Evolutionary conservation across 1,140 invertebrate genomes (phyloP).

Genomic region (Frieseomelitta varia): DNA sequence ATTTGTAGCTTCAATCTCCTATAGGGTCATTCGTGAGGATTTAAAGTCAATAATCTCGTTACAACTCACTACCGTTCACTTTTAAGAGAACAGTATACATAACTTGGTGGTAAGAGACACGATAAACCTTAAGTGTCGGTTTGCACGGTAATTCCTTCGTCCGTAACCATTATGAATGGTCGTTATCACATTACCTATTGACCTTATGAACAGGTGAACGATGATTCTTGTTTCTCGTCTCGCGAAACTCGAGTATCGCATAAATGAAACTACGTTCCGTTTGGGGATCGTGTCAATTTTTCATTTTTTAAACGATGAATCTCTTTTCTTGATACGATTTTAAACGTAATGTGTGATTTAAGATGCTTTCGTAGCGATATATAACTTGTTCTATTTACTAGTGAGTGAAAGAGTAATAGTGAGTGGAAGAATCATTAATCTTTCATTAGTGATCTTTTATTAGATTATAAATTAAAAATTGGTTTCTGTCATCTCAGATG

Average conservation of each 20-base stretch:
- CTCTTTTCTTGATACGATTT: not conserved
- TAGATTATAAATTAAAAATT: too few species aligned
- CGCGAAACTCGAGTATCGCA: not conserved
- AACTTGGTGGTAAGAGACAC: constrained; percentile 69
- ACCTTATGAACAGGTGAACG: constrained; percentile 69
- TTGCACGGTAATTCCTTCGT: constrained; percentile 70
- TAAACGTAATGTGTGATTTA: too few species aligned
- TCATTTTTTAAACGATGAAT: not conserved
- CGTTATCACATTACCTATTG: constrained; percentile 71
- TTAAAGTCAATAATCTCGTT: constrained; percentile 72
- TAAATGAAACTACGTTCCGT: not conserved
- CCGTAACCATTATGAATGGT: constrained; percentile 70
- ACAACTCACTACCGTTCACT: constrained; percentile 71
- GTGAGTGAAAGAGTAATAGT: too few species aligned
- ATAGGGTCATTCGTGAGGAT: constrained; percentile 68
- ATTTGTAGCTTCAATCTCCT: constrained; percentile 70
- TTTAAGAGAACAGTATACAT: constrained; percentile 71
- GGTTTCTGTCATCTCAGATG: too few species aligned
- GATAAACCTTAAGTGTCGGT: constrained; percentile 71
- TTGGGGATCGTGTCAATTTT: too few species aligned
- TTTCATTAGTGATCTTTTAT: too few species aligned
- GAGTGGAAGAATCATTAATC: too few species aligned
- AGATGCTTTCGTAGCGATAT: too few species aligned
- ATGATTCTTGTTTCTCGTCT: constrained; percentile 50
- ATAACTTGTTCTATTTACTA: too few species aligned